Base-by-base conservation (phyloP, 2,797 vertebrate species). In the Tachyglossus aculeatus region DNA sequence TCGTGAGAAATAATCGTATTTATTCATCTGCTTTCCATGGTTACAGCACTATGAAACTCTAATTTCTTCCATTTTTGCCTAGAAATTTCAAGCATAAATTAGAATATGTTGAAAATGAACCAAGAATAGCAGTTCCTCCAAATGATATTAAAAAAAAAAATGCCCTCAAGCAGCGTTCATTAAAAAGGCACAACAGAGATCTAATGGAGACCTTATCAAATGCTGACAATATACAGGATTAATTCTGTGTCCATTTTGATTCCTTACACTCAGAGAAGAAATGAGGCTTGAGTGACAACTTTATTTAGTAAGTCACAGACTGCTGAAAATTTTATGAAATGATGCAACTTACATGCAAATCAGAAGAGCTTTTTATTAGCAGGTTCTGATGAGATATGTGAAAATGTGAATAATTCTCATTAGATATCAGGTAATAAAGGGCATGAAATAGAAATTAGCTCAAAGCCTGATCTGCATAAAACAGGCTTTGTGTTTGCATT, bases 271-370 rank as follows among this genome's bases (percentile, higher is more conserved):
- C 2, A 1, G 82, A 73, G n/a, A 22, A 88, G 59, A 90, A 91
- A 92, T 83, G 58, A 86, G 52, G 32, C 69, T 86, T 91, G 90
- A 91, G 86, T 90, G 93, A 92, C 90, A 89, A 81, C 83, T 90
- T 91, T 86, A 92, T 91, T 92, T 90, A 81, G 76, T 45, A 38
- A 89, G 80, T 86, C 77, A 83, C 60, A 88, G 57, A 18, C 67
- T 75, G 54, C 55, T 89, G 78, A 88, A 91, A 87, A 73, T 84
- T 88, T 89, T 86, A 91, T 90, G 69, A 86, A 89, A 88, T 71
- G 32, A 56, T 78, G 27, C 75, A 87, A 82, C 79, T 59, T 56
- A 58, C 61, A 65, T 85, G 63, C 67, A 86, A 83, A 89, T 77
- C 8, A 78, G 54, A n/a, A 40, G 11, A 61, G 56, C 32, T 73